Evolutionary conservation across 1,140 invertebrate genomes (phyloP).

Genomic region (Drosophila sp.): DNA sequence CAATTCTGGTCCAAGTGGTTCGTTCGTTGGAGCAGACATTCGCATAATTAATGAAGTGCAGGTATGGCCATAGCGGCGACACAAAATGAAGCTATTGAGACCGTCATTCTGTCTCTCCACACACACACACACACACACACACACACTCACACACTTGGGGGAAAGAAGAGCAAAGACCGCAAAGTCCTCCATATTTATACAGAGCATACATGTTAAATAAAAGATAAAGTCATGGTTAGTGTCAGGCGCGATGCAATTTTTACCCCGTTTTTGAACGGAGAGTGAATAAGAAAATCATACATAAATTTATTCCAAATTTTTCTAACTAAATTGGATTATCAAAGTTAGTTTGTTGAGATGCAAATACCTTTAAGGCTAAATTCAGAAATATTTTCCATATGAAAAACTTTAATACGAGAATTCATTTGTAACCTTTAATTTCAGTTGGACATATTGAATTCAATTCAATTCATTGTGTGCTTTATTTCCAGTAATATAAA

Average conservation of each 20-base stretch:
- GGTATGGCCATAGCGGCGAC: constrained; percentile 52
- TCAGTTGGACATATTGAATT: too few species aligned
- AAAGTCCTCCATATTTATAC: constrained; percentile 75
- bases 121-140: background rate
- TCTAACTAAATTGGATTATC: too few species aligned
- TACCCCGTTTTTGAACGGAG: background rate
- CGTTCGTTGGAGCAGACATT: constrained; percentile 40
- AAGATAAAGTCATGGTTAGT: constrained; percentile 72
- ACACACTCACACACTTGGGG: background rate
- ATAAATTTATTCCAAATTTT: background rate
- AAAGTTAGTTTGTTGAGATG: too few species aligned
- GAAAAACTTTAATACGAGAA: too few species aligned
- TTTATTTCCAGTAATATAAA: too few species aligned
- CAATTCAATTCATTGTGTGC: too few species aligned
- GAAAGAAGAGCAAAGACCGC: constrained; percentile 23
- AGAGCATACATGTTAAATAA: constrained; percentile 77
- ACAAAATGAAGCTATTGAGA: constrained; percentile 71
- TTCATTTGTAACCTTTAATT: too few species aligned
- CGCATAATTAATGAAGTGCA: constrained; percentile 80
- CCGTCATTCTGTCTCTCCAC: constrained; percentile 18
- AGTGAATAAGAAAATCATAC: background rate
- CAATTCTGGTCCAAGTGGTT: constrained; percentile 57
- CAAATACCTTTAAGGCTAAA: background rate
- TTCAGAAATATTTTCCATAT: too few species aligned
- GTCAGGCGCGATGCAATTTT: constrained; percentile 54